phyloP scores from a whole-genome alignment of 2,797 vertebrate species.

The Microtus californicus region DNA sequence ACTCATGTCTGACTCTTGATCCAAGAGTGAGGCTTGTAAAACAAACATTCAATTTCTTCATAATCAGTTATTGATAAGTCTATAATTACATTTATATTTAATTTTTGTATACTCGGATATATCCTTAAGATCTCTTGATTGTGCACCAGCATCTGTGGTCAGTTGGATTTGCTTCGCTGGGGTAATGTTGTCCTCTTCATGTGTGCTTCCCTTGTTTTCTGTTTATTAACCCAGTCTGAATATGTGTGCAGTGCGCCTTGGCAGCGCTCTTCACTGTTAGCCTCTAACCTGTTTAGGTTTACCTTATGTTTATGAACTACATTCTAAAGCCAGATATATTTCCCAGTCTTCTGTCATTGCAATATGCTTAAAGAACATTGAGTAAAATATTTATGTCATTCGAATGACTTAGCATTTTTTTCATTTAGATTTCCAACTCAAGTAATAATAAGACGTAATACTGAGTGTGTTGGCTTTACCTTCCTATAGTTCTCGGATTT shows the following conservation, averaged over 20 bases:
- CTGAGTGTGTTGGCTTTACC: not conserved
- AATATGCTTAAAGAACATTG: not conserved
- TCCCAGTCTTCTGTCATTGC: not conserved
- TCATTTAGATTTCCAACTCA: not conserved
- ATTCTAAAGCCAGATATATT: constrained; percentile 48
- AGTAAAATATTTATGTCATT: constrained; percentile 32
- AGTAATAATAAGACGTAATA: not conserved
- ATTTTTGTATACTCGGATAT: constrained; percentile 3
- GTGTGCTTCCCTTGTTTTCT: constrained; percentile 41
- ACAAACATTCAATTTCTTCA: constrained; percentile 48
- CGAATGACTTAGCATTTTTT: not conserved
- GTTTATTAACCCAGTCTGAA: not conserved
- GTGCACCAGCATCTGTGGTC: not conserved
- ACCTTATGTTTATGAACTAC: not conserved
- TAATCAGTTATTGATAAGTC: not conserved
- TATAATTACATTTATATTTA: constrained; percentile 18
- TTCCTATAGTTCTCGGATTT: not conserved
- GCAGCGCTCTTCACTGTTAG: constrained; percentile 23
- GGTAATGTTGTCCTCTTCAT: not conserved
- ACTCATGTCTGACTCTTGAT: not conserved
- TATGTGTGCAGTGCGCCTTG: not conserved
- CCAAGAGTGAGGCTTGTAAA: not conserved
- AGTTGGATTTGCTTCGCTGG: not conserved
- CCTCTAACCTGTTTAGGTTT: constrained; percentile 52
- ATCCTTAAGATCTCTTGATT: not conserved